These are phyloP conservation scores for Rhysida immarginata DNA, from an alignment of 1,140 invertebrate genomes.

Conservation along the genomic window DNA sequence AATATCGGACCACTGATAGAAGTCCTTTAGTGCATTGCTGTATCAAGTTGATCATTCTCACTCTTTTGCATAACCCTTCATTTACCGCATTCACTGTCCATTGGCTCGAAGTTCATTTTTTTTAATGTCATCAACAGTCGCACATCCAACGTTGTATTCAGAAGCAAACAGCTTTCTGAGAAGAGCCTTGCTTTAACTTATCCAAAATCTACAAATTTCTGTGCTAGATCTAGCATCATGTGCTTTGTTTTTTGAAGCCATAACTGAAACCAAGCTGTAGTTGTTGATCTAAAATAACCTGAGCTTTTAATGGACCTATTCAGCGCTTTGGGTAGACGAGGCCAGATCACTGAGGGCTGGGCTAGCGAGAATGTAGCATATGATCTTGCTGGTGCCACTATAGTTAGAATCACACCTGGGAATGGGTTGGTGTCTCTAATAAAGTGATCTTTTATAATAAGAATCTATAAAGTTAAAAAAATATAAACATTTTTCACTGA, in stretches of 20 bases:
- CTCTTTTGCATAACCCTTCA: constrained; percentile 5
- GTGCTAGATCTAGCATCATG: background rate
- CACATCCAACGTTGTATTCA: background rate
- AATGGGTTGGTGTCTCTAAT: no score
- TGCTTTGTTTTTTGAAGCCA: constrained; percentile 1
- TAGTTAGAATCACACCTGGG: no score
- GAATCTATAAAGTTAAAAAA: no score
- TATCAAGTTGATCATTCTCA: constrained; percentile 4
- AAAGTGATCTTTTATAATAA: no score
- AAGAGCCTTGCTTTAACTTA: constrained; percentile 6
- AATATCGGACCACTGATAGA: background rate
- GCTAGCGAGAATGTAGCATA: no score
- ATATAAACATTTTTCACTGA: no score
- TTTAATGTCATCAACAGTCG: constrained; percentile 4
- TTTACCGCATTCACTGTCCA: constrained; percentile 2
- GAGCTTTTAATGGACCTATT: no score
- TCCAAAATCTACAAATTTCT: constrained; percentile 1
- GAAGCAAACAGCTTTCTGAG: background rate
- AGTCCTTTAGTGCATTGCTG: constrained; percentile 1
- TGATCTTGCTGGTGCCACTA: no score
- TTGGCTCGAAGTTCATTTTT: background rate
- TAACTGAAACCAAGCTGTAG: background rate
- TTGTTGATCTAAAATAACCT: no score
- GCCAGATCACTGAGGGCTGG: no score
- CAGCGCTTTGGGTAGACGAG: no score